Evolutionary conservation across 2,113 vertebrate species (phyloP), one percentile per base, ranked within the genome.

Genomic region (Psephotus haematonotus): DNA sequence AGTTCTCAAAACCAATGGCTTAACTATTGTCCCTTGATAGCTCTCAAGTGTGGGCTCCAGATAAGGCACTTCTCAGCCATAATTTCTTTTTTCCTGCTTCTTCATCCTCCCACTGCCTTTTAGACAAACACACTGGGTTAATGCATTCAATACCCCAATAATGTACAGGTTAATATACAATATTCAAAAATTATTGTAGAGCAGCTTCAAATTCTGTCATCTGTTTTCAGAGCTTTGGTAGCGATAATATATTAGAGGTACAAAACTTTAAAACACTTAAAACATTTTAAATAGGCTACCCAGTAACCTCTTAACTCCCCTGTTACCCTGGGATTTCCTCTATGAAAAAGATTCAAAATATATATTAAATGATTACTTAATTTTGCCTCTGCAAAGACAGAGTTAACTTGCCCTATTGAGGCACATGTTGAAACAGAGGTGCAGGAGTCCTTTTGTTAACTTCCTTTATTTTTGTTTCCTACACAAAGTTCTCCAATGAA

Each of bases 1-100:
- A 93, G 70, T 92, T 89, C 86, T 84, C 81, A 79, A 90, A 96
- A 68, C 62, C 77, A 91, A 82, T 85, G 81, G 92, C 53, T 96
- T 49, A 84, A 22, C 91, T 52, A 87, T 95, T 96, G 92, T 93
- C 78, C 83, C 59, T 69, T 4, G 2, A 82, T 65, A 92, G 84
- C 62, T 79, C 74, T 79, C 67, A 89, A 88, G 70, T 77, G 88
- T 92, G 89, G 53, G 67, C 80, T 93, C 1, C 1, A 94, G 92
- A 97, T 96, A 95, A 93, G 88, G 74, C 55, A 44, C 62, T 62
- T 79, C 91, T 76, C 65, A 69, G 74, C 65, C 91, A 74, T 50
- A 28, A 86, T 75, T 88, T 80, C 39, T 92, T 87, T 90, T 86
- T 95, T 91, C 86, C 86, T 93, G 77, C 37, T 85, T 79, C 41